These are phyloP conservation scores for Rhynchonema sp. DNA, from an alignment of 2,888 invertebrate species.

Conservation along the genomic window DNA sequence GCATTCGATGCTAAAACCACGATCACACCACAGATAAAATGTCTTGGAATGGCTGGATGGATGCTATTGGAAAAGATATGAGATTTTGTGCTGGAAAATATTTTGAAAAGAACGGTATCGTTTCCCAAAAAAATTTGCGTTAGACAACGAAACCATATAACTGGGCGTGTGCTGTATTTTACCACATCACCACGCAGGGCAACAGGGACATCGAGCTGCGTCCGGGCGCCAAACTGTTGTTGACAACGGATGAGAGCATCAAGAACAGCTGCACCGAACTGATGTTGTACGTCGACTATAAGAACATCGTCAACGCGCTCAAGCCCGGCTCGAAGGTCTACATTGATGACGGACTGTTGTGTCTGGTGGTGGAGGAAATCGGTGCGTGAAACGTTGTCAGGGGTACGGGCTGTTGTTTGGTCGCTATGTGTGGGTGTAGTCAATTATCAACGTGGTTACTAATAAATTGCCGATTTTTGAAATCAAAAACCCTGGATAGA, in stretches of 20 bases:
- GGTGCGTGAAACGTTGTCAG: conserved; percentile 39
- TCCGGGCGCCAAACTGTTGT: no score
- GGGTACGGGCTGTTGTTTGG: no score
- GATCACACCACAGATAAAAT: no score
- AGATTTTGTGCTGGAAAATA: background rate
- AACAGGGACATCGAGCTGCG: no score
- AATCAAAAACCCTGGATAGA: no score
- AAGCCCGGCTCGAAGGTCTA: conserved; percentile 56
- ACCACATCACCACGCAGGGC: conserved; percentile 60
- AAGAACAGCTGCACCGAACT: conserved; percentile 53
- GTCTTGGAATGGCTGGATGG: no score
- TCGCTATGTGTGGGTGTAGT: no score
- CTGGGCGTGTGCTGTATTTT: conserved; percentile 61
- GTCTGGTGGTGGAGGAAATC: conserved; percentile 58
- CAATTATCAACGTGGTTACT: no score
- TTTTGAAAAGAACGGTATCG: no score
- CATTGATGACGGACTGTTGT: conserved; percentile 89
- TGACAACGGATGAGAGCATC: no score
- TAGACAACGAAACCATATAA: conserved; percentile 39
- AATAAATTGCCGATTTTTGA: no score
- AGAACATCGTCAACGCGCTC: conserved; percentile 77
- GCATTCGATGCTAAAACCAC: no score
- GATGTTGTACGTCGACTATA: conserved; percentile 68
- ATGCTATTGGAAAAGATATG: background rate
- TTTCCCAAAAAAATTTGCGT: background rate